Evolutionary conservation across 2,113 vertebrate genomes (phyloP).

Genomic region (Pollachius pollachius): DNA sequence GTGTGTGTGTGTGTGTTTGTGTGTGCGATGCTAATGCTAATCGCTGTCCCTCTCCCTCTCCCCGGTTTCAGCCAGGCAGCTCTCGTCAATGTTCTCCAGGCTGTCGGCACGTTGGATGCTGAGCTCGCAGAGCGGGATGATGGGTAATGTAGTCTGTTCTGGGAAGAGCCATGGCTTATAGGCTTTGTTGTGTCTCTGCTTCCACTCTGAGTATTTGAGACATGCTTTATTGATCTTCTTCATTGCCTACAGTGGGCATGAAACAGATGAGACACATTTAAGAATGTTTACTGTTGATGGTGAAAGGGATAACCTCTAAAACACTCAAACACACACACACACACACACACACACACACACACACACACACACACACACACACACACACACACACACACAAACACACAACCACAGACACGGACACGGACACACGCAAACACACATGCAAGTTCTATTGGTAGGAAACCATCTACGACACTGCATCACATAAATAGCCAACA

Average conservation of each 20-base stretch:
- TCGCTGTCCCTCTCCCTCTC: conserved; percentile 89
- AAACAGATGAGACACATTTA: not conserved
- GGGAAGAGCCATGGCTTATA: conserved; percentile 92
- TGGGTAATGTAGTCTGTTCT: conserved; percentile 84
- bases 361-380: too few relatives aligned
- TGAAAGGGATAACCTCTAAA: too few relatives aligned
- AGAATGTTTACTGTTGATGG: too few relatives aligned
- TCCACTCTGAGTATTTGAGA: conserved; percentile 89
- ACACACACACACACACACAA: too few relatives aligned
- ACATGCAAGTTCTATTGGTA: too few relatives aligned
- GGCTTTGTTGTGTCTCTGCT: conserved; percentile 82
- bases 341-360: too few relatives aligned
- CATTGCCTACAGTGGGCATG: conserved; percentile 78
- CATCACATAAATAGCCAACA: too few relatives aligned
- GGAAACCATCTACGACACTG: too few relatives aligned
- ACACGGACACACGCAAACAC: too few relatives aligned
- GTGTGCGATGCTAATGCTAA: conserved; percentile 43
- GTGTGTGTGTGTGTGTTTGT: conserved; percentile 18
- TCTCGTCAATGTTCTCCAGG: conserved; percentile 95
- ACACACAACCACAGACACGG: too few relatives aligned
- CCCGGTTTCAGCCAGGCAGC: conserved; percentile 76
- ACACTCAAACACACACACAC: too few relatives aligned
- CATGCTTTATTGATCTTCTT: conserved; percentile 91
- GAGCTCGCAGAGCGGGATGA: conserved; percentile 82
- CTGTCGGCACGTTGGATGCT: conserved; percentile 88